Conservation (phyloP, 53 echinoderm and acorn worm species). For the Crossaster papposus region DNA sequence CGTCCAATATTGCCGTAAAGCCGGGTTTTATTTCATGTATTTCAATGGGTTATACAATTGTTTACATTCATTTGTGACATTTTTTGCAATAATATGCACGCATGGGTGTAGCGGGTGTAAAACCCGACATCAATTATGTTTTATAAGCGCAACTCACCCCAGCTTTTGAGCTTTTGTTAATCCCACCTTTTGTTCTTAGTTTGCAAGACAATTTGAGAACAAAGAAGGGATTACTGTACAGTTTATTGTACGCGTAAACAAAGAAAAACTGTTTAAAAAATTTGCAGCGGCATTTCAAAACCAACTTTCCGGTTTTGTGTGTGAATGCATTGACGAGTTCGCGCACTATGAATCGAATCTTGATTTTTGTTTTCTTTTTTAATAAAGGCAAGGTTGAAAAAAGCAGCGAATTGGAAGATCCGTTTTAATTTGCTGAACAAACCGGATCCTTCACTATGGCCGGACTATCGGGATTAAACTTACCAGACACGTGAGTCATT, state of each 20-base stretch:
- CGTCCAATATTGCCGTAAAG: no score
- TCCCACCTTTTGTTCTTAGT: background rate
- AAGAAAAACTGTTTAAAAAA: background rate
- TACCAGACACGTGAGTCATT: constrained; percentile 23
- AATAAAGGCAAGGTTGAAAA: constrained; percentile 18
- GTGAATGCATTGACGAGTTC: background rate
- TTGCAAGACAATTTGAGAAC: background rate
- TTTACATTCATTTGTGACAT: no score
- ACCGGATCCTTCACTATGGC: background rate
- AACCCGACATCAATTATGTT: no score
- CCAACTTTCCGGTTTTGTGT: background rate
- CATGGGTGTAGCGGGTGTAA: no score
- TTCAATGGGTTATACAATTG: no score
- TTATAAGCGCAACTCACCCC: no score
- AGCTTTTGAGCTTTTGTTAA: no score
- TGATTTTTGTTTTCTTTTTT: background rate
- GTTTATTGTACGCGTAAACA: background rate
- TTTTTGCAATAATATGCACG: no score
- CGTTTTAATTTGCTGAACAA: background rate
- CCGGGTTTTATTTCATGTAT: no score
- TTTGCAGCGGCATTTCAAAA: background rate
- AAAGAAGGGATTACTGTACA: background rate
- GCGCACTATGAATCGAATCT: background rate
- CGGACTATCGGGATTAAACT: constrained; percentile 35
- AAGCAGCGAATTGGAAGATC: constrained; percentile 1